Conservation (phyloP, 2,797 vertebrate genomes). For the Halcyon leucocephala region DNA sequence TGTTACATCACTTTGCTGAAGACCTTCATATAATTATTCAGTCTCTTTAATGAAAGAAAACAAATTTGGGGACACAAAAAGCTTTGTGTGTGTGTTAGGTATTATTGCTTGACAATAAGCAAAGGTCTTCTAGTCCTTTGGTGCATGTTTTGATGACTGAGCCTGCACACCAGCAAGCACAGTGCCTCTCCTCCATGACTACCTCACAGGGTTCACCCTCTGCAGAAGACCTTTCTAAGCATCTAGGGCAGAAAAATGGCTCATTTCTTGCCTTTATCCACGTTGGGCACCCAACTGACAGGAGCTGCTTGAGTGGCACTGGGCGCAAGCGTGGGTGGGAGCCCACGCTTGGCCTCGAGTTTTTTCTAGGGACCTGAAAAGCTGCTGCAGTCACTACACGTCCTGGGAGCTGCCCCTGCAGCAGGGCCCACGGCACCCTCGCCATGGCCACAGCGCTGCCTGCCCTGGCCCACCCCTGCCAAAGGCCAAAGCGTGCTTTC, state of each 20-base stretch:
- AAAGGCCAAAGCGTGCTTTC: background rate
- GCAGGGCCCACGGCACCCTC: accelerated
- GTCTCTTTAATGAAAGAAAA: background rate
- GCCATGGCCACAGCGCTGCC: accelerated
- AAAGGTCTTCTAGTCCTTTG: background rate
- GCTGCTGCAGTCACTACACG: background rate
- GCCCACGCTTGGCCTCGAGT: accelerated
- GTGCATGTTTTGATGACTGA: accelerated
- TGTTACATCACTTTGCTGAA: background rate
- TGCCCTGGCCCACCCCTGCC: background rate
- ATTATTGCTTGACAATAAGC: background rate
- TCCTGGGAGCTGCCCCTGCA: background rate
- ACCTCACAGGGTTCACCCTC: background rate
- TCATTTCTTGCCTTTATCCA: background rate
- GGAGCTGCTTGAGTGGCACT: background rate
- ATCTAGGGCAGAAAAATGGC: too few relatives aligned
- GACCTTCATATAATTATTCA: background rate
- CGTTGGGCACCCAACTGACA: accelerated
- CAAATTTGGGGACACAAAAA: accelerated
- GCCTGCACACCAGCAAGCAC: accelerated
- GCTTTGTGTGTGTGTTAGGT: background rate
- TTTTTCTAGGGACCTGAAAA: background rate
- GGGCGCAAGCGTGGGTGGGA: accelerated
- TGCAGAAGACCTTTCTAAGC: background rate
- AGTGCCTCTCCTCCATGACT: background rate